Evolutionary conservation across 1,140 invertebrate species (phyloP), one percentile per base, ranked within the genome.

Genomic region (Bactericera cockerelli): DNA sequence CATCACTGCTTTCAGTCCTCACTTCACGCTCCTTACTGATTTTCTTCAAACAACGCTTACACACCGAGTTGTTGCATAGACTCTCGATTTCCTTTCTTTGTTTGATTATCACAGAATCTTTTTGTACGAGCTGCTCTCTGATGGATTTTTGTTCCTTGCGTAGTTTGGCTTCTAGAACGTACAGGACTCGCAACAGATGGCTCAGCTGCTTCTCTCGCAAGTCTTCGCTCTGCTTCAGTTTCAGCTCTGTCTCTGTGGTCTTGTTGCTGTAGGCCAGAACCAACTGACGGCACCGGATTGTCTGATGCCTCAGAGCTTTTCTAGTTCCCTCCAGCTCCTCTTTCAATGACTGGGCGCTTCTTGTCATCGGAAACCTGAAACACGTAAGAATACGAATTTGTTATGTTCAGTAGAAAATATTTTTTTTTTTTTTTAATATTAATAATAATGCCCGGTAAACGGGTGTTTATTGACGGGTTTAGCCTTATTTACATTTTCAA

Each of bases 101-200:
- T 57, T 77, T 75, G 61, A 77, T 76, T 26, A 87, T 84, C 19
- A 84, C 76, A 65, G 76, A 78, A 66, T 86, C 83, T 66, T 84
- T 84, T 64, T 83, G 81, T 36, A 76, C 74, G 1, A 87, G 72
- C 56, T 81, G 75, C 38, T 79, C 77, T 31, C 77, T 76, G 38
- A 87, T 84, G 62, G 77, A 79, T 65, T 82, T 81, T 65, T 86
- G 83, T 68, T 87, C 84, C 65, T 81, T 77, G n/a, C 79, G 77
- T 1, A 86, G 70, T n/a, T 81, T 72, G 0, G 82, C 80, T 66
- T 87, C 83, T 14, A 86, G 75, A 19, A 82, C 74, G 11, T 86
- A 73, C 24, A 87, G 68, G 1, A 83, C 81, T 13, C 82, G 75
- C 2, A 86, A 70, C 14, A 86, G 42, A 49, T 49, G 42, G 22